phyloP scores from a whole-genome alignment of 2,888 invertebrate genomes.

The Cantharis rufa region DNA sequence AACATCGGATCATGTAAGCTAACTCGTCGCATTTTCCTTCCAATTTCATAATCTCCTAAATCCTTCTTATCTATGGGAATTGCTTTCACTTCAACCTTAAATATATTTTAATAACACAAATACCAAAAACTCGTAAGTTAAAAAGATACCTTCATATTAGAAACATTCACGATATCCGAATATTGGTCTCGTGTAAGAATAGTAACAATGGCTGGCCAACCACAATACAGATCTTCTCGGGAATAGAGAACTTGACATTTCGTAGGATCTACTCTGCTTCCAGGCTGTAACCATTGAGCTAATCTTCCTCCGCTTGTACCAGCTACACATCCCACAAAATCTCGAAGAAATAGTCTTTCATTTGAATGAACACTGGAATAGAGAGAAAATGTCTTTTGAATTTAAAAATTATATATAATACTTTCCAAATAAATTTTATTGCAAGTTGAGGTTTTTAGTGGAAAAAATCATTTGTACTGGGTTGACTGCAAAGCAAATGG shows the following conservation, averaged over 20 bases:
- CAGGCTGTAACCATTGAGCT: constrained; percentile 94
- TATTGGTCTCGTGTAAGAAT: constrained; percentile 89
- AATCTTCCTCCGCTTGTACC: constrained; percentile 86
- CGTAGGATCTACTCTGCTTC: constrained; percentile 85
- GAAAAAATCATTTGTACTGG: no score
- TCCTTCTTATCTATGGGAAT: constrained; percentile 72
- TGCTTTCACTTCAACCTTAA: constrained; percentile 72
- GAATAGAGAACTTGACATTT: constrained; percentile 84
- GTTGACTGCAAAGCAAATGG: no score
- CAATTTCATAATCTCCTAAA: constrained; percentile 63
- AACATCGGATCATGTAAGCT: constrained; percentile 63
- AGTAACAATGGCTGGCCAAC: constrained; percentile 83
- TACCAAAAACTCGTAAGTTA: background rate
- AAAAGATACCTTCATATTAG: constrained; percentile 75
- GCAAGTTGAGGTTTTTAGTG: no score
- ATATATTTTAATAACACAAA: background rate
- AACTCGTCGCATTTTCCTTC: constrained; percentile 61
- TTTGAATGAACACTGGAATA: constrained; percentile 79
- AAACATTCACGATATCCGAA: constrained; percentile 82
- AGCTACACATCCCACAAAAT: constrained; percentile 85
- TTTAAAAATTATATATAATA: background rate
- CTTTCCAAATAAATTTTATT: no score
- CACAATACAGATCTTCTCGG: constrained; percentile 72
- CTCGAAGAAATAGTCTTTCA: constrained; percentile 88
- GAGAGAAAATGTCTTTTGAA: background rate